These are phyloP conservation scores for Serrognathus titanus DNA, from an alignment of 2,888 invertebrate species.

Conservation along the genomic window DNA sequence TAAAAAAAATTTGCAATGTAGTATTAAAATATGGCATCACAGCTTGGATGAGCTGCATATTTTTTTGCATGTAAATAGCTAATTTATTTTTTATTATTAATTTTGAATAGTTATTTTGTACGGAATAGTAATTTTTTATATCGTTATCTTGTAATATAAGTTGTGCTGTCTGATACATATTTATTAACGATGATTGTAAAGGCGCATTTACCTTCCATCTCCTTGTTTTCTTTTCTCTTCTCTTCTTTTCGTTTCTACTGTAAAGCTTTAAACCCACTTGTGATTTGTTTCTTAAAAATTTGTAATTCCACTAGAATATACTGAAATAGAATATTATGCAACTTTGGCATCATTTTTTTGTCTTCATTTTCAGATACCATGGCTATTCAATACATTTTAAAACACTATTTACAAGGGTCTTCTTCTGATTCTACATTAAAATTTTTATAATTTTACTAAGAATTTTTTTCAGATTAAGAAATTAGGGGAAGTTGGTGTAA, in stretches of 20 bases:
- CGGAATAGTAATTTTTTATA: constrained; percentile 7
- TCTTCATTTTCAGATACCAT: no score
- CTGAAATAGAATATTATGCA: no score
- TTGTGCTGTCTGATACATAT: constrained; percentile 10
- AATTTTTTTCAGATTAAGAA: no score
- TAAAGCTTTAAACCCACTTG: not conserved
- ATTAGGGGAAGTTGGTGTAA: no score
- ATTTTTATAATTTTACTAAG: no score
- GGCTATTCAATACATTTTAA: no score
- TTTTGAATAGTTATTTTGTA: constrained; percentile 11
- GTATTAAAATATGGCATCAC: not conserved
- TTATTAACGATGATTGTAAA: constrained; percentile 7
- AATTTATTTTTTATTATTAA: constrained; percentile 23
- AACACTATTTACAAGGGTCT: no score
- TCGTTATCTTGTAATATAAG: constrained; percentile 6
- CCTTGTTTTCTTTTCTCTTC: not conserved
- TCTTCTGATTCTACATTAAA: no score
- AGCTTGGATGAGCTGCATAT: constrained; percentile 5
- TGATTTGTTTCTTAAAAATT: not conserved
- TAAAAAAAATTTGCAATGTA: not conserved
- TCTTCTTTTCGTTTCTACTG: not conserved
- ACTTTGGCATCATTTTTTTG: no score
- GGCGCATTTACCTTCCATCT: constrained; percentile 4
- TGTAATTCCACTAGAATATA: no score
- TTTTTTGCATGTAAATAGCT: constrained; percentile 23